These are phyloP conservation scores for Choloepus didactylus DNA, from an alignment of 2,797 vertebrate species.

Conservation along the genomic window DNA sequence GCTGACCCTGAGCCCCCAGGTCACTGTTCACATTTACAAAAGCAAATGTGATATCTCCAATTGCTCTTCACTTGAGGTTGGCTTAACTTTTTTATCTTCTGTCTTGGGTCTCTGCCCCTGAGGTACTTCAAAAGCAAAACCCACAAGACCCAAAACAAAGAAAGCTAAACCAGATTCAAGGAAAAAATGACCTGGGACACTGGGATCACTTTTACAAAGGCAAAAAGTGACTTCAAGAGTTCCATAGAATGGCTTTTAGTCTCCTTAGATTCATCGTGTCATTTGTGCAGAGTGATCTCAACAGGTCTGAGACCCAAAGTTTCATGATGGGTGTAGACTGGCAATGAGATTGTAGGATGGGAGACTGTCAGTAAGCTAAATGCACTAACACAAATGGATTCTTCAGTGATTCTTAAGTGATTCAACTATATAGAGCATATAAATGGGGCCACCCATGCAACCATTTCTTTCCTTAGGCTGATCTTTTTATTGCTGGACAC, in stretches of 20 bases:
- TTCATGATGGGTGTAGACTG: conserved; percentile 48
- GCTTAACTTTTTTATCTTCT: conserved; percentile 84
- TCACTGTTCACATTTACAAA: conserved; percentile 82
- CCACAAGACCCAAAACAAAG: conserved; percentile 84
- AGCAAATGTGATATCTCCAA: conserved; percentile 79
- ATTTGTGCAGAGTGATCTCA: conserved; percentile 75
- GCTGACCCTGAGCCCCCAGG: conserved; percentile 77
- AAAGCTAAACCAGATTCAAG: conserved; percentile 82
- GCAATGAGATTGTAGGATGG: conserved; percentile 53
- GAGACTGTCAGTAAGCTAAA: conserved; percentile 68
- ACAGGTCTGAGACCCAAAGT: conserved; percentile 71
- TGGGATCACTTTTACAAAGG: conserved; percentile 79
- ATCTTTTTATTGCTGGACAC: conserved; percentile 71
- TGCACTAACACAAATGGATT: conserved; percentile 67
- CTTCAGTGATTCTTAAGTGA: conserved; percentile 64
- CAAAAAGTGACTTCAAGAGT: conserved; percentile 65
- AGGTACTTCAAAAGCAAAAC: conserved; percentile 85
- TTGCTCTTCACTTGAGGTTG: conserved; percentile 83
- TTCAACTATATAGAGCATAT: conserved; percentile 67
- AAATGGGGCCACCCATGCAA: conserved; percentile 78
- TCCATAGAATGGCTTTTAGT: conserved; percentile 71
- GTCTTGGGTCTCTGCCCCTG: conserved; percentile 82
- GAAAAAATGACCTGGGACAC: conserved; percentile 74
- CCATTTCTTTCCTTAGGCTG: conserved; percentile 69
- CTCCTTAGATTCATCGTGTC: conserved; percentile 62